phyloP scores from a whole-genome alignment of 2,888 invertebrate genomes.

The Gastracanthus pulcherrimus region DNA sequence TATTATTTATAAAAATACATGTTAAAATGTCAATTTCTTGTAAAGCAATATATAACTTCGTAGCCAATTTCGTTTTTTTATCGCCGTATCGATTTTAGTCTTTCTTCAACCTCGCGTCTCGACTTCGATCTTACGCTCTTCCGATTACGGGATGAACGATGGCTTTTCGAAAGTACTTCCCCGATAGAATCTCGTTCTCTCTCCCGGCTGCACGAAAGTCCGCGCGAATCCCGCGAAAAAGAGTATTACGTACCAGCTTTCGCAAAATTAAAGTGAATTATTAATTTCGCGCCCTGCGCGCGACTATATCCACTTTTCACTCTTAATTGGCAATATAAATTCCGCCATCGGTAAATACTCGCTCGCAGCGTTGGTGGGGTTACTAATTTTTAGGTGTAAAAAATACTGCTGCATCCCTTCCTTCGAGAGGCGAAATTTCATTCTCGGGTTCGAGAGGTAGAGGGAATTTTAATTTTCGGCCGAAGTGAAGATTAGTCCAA shows the following conservation, averaged over 20 bases:
- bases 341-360: slow-evolving; percentile 26
- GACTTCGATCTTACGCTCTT: not conserved
- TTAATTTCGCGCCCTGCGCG: not conserved
- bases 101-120: not conserved
- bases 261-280: slow-evolving; percentile 28
- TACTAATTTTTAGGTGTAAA: not conserved
- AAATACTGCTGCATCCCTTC: not conserved
- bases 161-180: not conserved
- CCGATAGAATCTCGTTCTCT: not conserved
- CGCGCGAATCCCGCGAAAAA: slow-evolving; percentile 1
- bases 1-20: not conserved
- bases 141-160: not conserved
- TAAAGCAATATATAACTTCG: not conserved
- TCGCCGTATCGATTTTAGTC: not conserved
- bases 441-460: not conserved
- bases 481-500: not conserved
- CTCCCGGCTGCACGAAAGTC: not conserved
- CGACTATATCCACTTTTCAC: not conserved
- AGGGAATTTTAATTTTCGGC: slow-evolving; percentile 3
- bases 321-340: slow-evolving; percentile 47
- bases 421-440: not conserved
- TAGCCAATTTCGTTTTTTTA: not conserved
- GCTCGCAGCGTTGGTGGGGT: not conserved
- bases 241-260: not conserved
- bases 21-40: not conserved